Conservation (phyloP, 2,888 invertebrate species). For the Scaptomyza cyrtandrae region DNA sequence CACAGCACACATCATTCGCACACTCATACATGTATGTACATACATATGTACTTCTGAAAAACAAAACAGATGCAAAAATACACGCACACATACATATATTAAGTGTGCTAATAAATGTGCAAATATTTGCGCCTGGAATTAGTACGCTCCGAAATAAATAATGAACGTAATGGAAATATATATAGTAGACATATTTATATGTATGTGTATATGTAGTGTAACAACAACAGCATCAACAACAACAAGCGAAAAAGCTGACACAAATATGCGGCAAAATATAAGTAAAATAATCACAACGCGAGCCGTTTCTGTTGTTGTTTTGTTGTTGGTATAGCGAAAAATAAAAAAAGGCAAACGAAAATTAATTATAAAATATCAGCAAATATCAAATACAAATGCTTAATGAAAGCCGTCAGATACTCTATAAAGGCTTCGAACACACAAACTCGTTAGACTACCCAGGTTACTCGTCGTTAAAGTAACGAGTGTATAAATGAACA, state of each 20-base stretch:
- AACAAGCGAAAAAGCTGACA: constrained; percentile 45
- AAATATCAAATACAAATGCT: constrained; percentile 45
- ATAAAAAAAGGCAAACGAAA: constrained; percentile 59
- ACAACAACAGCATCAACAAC: constrained; percentile 29
- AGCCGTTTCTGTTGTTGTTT: constrained; percentile 28
- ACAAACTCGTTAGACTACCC: constrained; percentile 10
- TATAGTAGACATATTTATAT: constrained; percentile 2
- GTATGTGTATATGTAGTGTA: constrained; percentile 11
- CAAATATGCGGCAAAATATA: constrained; percentile 61
- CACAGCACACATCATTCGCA: constrained; percentile 7
- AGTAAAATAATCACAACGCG: constrained; percentile 47
- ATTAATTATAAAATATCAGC: constrained; percentile 72
- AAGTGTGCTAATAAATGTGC: constrained; percentile 53
- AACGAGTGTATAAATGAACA: not conserved
- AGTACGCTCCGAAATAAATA: constrained; percentile 68
- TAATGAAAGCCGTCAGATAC: constrained; percentile 18
- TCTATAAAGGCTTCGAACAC: constrained; percentile 6
- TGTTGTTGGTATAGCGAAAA: constrained; percentile 31
- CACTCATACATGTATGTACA: not conserved
- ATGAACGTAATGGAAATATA: constrained; percentile 48
- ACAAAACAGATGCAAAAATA: constrained; percentile 33
- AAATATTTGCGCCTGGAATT: constrained; percentile 72
- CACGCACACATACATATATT: constrained; percentile 19
- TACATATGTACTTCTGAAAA: constrained; percentile 1
- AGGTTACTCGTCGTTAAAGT: constrained; percentile 14